phyloP scores from a whole-genome alignment of 2,113 vertebrate species.

The Cettia cetti region DNA sequence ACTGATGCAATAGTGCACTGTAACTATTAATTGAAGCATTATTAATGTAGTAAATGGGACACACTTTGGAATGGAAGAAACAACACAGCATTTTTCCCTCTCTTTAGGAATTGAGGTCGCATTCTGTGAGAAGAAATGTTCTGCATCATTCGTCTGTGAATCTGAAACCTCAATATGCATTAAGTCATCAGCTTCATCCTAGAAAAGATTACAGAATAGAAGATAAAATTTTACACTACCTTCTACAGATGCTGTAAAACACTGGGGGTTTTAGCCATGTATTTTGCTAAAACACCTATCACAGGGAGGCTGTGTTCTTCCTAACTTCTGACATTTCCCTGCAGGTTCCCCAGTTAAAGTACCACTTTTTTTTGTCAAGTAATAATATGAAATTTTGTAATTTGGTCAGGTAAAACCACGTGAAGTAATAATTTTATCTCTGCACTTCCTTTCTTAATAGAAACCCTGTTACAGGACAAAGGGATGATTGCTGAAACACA shows the following conservation, averaged over 20 bases:
- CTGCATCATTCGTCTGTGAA: conserved; percentile 27
- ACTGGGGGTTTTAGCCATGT: not conserved
- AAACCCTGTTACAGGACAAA: conserved; percentile 7
- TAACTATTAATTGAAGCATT: not conserved
- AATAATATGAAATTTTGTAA: not conserved
- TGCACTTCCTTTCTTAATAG: conserved; percentile 35
- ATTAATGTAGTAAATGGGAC: not conserved
- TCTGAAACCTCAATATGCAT: conserved; percentile 38
- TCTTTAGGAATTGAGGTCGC: conserved; percentile 65
- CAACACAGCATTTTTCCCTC: conserved; percentile 35
- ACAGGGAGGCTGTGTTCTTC: not conserved
- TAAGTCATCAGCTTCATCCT: conserved; percentile 48
- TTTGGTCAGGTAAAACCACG: not conserved
- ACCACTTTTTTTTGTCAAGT: not conserved
- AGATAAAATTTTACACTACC: conserved; percentile 27
- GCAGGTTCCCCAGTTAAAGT: conserved; percentile 17
- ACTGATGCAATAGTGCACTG: not conserved
- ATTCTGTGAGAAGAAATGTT: conserved; percentile 68
- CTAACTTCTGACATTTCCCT: not conserved
- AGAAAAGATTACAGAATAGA: conserved; percentile 60
- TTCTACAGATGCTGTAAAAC: conserved; percentile 61
- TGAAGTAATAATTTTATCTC: conserved; percentile 43
- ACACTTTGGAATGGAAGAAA: not conserved
- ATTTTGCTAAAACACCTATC: not conserved
- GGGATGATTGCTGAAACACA: not conserved